Evolutionary conservation across 2,888 invertebrate genomes (phyloP), one percentile per base, ranked within the genome.

Genomic region (Drepanosiphum platanoidis): DNA sequence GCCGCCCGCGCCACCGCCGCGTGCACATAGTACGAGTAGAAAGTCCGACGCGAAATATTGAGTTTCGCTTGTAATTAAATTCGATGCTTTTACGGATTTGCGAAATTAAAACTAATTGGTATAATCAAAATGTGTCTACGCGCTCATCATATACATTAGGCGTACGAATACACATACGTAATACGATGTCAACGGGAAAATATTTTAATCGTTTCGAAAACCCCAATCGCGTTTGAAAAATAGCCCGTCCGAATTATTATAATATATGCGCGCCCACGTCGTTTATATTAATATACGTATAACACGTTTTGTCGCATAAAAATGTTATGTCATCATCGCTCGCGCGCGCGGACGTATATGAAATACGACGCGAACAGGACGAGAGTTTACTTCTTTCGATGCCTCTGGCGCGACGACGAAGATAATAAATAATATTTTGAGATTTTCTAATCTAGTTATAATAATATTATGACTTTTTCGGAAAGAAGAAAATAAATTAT

Each of bases 21-120:
- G 22, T 4, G 18, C 22, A 58, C 58, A 58, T 7, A 27, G 46
- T n/a, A 34, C 34, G 52, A 58, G 22, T 27, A n/a, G 9, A 61
- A 58, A 27, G 32, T 32, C 2, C 36, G 9, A 79, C 34, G 46
- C 34, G 68, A 79, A 58, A 80, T 70, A 80, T 71, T 52, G 80
- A 70, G 30, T 80, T 70, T 71, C 80, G 27, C 13, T 27, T 18
- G 36, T 13, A 70, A 80, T 80, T 80, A 80, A 70, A 80, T 70
- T 27, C 80, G 36, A 80, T 46, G 79, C 79, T 79, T 79, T 79
- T 52, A 80, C 80, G 70, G 80, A 58, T 80, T 70, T 70, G 0
- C 70, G 36, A 80, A 70, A 70, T 70, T 58, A 58, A 80, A 71
- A 80, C 58, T 34, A 70, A 80, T 80, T 58, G 80, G 70, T 22